Base-by-base conservation (phyloP, 2,888 invertebrate species). In the Pycnomerus fuliginosus region DNA sequence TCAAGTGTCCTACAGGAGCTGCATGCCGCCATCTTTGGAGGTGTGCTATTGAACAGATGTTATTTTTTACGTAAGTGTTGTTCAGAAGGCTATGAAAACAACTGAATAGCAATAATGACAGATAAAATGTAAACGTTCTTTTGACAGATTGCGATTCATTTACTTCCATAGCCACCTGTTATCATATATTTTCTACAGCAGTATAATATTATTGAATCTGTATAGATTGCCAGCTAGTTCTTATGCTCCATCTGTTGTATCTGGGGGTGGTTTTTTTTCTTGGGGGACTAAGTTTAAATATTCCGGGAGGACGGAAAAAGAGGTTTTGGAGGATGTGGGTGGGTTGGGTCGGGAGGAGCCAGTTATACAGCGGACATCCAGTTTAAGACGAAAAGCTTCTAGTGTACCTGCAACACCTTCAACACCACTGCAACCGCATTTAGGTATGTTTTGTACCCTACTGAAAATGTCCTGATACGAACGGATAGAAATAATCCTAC, bases 1-100 rank as follows among this genome's bases (percentile, higher is more conserved):
- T 94, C 76, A 93, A 94, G 72, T 97, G 97, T 75, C 89, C 91
- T 39, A 89, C 90, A 55, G 88, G 90, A 30, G 84, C 90, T 27
- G 87, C 93, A 36, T 96, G 96, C 69, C 86, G 95, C 56, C 94
- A 97, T 74, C 86, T 98, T 50, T 98, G 97, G 97, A 84, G 91
- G 68, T 95, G 95, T 76, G 94, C 96, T 31, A 91, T 97, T 55
- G 96, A 97, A 69, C 97, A 97, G 75, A 92, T 96, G 85, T 77
- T 96, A 56, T 98, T 98, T 77, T 98, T 95, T 75, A 97, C 96
- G 95, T 95, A 76, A 84, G 86, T 80, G 65, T 37, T n/a, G n/a
- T n/a, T n/a, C n/a, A n/a, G n/a, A n/a, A n/a, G n/a, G n/a, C n/a
- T n/a, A n/a, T n/a, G n/a, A n/a, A n/a, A n/a, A n/a, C n/a, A n/a